These are phyloP conservation scores for Camelus dromedarius DNA, from an alignment of 2,113 vertebrate species.

Conservation along the genomic window DNA sequence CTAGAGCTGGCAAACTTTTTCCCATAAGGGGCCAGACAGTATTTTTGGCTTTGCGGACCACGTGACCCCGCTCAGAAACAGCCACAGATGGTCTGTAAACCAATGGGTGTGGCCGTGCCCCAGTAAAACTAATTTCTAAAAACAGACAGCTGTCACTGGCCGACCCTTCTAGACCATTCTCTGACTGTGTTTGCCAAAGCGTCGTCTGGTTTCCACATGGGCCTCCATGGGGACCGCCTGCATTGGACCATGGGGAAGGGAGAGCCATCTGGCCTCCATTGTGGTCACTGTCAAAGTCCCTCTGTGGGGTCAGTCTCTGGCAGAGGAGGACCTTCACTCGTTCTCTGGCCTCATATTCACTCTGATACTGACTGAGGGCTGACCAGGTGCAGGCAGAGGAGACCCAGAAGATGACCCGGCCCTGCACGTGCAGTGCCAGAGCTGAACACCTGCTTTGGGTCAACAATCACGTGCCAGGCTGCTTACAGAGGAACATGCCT, in stretches of 20 bases:
- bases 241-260: rapidly evolving
- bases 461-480: rapidly evolving
- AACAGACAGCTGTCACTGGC: rapidly evolving
- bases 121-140: neutral
- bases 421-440: rapidly evolving
- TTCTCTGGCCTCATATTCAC: rapidly evolving
- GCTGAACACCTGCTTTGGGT: neutral
- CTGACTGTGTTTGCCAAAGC: neutral
- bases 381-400: neutral
- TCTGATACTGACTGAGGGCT: neutral
- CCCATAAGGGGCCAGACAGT: neutral
- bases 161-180: neutral
- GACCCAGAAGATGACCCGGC: rapidly evolving
- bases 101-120: rapidly evolving
- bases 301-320: rapidly evolving
- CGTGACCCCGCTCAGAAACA: neutral
- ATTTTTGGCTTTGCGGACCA: neutral
- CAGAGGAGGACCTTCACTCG: neutral
- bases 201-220: neutral
- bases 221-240: neutral
- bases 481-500: neutral
- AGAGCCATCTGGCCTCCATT: neutral
- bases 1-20: neutral
- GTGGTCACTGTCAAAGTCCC: rapidly evolving
- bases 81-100: neutral